These are phyloP conservation scores for Plectropomus leopardus DNA, from an alignment of 2,113 vertebrate species.

Conservation along the genomic window DNA sequence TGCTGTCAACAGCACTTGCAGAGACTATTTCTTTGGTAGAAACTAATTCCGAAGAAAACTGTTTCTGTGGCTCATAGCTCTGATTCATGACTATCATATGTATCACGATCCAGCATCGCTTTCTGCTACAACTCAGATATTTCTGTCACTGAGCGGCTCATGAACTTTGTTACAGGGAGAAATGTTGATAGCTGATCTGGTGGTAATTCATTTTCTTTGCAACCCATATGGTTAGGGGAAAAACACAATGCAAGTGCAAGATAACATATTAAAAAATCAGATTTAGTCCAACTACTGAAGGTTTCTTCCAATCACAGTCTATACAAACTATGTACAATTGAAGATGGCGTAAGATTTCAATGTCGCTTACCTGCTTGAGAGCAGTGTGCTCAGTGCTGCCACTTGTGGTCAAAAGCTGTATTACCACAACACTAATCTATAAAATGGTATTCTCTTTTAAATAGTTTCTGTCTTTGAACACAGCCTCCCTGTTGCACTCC, in stretches of 20 bases:
- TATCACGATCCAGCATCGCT: not conserved
- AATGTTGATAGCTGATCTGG: not conserved
- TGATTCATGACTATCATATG: not conserved
- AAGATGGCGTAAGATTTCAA: not conserved
- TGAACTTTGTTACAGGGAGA: not conserved
- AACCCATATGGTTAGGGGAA: not conserved
- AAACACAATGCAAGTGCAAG: not conserved
- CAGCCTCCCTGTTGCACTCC: too few species aligned
- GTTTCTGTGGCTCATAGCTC: not conserved
- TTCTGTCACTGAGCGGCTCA: not conserved
- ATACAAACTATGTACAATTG: not conserved
- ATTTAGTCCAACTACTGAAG: not conserved
- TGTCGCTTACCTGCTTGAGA: not conserved
- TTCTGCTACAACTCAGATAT: not conserved
- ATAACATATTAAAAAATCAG: not conserved
- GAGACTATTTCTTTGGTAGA: not conserved
- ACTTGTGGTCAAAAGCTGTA: not conserved
- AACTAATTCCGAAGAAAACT: not conserved
- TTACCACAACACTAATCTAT: not conserved
- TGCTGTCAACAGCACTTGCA: not conserved
- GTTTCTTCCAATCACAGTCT: constrained; percentile 2
- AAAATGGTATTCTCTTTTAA: not conserved
- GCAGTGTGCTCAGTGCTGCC: constrained; percentile 7
- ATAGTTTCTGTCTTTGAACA: not conserved
- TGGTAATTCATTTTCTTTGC: not conserved